phyloP scores from a whole-genome alignment of 2,888 invertebrate species.

The Tetranychus piercei region DNA sequence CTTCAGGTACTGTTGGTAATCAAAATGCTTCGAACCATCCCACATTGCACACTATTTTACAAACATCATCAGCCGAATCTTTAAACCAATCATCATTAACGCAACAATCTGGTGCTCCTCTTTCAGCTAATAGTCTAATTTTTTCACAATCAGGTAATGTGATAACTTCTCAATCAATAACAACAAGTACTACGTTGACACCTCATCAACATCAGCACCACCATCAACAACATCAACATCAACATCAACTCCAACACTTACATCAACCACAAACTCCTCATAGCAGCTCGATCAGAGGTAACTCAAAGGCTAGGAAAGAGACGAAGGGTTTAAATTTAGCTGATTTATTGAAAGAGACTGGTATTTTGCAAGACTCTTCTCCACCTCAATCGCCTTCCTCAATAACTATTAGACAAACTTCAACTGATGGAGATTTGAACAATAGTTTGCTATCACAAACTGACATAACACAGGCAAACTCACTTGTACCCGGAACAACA shows the following conservation, averaged over 20 bases:
- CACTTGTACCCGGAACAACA: background rate
- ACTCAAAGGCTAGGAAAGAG: background rate
- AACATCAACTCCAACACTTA: background rate
- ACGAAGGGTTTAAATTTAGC: constrained; percentile 26
- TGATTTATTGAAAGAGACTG: constrained; percentile 27
- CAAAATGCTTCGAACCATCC: constrained; percentile 17
- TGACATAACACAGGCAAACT: background rate
- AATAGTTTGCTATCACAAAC: background rate
- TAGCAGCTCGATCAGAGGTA: background rate
- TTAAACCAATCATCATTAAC: background rate
- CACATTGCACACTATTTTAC: constrained; percentile 18
- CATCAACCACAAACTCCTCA: background rate
- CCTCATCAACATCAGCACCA: background rate
- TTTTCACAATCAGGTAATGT: constrained; percentile 3
- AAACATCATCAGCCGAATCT: background rate
- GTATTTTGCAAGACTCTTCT: constrained; percentile 26
- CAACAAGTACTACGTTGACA: background rate
- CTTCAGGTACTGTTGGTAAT: constrained; percentile 20
- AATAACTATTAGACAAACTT: background rate
- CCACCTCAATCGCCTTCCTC: constrained; percentile 20
- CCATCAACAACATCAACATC: background rate
- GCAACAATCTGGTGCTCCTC: background rate
- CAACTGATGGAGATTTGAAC: background rate
- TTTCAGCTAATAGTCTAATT: background rate
- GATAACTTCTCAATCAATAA: constrained; percentile 3